Evolutionary conservation across 2,113 vertebrate species (phyloP), one percentile per base, ranked within the genome.

Genomic region (Eulemur macaco): DNA sequence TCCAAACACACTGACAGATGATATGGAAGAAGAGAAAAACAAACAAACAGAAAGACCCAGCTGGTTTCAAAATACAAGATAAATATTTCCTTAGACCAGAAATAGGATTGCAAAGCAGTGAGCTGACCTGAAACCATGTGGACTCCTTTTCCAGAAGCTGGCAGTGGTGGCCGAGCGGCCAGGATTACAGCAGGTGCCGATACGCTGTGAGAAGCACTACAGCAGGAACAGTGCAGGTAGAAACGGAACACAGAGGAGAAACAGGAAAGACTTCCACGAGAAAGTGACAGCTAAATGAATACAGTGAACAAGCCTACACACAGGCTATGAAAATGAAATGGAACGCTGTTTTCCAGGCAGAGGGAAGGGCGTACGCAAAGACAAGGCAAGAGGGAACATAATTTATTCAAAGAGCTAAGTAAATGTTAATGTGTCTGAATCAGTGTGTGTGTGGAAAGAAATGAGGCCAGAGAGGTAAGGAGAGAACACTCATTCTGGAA

Each of bases 11-110:
- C n/a, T 64, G 73, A 89, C 15, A 86, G 20, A 86, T 58, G 37
- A 86, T 45, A 58, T 34, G n/a, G 0, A 21, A 82, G 86, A 86
- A 37, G 50, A 90, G 13, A 37, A 80, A 60, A 58, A 71, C 5
- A 68, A 25, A 47, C 18, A 52, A 31, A 77, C 18, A 78, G 54
- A 52, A 92, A 66, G 34, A 90, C 18, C 21, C 52, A 88, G 63
- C 20, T 92, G 37, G 37, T 90, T 90, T 86, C 87, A 92, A 54
- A 96, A 96, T 66, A 89, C 3, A 78, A 94, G 56, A 71, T 25
- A 91, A 91, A 74, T 2, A 45, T 56, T 86, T 93, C 23, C 58
- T 86, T 71, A 66, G 80, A 39, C 54, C 68, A 86, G 60, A 78
- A 83, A 84, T 4, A 84, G 23, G 47, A 83, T 12, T 18, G 23